phyloP scores from a whole-genome alignment of 2,888 invertebrate genomes.

The Therioaphis trifolii region DNA sequence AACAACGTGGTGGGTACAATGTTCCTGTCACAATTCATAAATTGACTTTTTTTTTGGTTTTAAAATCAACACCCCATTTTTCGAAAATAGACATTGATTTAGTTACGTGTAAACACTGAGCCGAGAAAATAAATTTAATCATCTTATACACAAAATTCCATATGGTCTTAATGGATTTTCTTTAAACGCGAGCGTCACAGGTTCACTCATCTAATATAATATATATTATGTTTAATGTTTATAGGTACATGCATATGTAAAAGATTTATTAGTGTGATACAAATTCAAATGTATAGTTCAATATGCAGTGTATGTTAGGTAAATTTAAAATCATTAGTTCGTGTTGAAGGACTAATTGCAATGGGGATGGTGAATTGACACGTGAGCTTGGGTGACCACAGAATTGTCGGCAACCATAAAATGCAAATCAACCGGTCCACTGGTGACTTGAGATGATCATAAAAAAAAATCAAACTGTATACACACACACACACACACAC shows the following conservation, averaged over 20 bases:
- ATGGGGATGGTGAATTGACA: constrained; percentile 18
- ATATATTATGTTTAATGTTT: too few species aligned
- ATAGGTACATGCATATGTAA: background rate
- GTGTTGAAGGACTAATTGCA: constrained; percentile 38
- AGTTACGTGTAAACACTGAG: constrained; percentile 38
- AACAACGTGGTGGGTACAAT: background rate
- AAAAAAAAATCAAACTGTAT: constrained; percentile 42
- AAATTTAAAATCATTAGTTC: constrained; percentile 24
- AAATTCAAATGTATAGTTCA: background rate
- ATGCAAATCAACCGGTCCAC: constrained; percentile 56
- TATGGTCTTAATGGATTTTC: constrained; percentile 33
- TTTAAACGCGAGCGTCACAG: background rate
- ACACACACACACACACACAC: too few species aligned
- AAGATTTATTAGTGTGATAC: background rate
- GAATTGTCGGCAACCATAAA: constrained; percentile 28
- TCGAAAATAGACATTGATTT: constrained; percentile 40
- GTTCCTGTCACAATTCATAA: background rate
- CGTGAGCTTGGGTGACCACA: constrained; percentile 4
- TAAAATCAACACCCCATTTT: background rate
- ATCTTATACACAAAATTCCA: background rate
- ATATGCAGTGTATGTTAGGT: background rate
- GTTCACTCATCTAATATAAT: too few species aligned
- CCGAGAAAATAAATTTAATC: constrained; percentile 3
- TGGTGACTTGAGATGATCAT: constrained; percentile 38
- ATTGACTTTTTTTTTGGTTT: background rate